Conservation (phyloP, 1,140 invertebrate genomes). For the Meloidogyne floridensis region DNA sequence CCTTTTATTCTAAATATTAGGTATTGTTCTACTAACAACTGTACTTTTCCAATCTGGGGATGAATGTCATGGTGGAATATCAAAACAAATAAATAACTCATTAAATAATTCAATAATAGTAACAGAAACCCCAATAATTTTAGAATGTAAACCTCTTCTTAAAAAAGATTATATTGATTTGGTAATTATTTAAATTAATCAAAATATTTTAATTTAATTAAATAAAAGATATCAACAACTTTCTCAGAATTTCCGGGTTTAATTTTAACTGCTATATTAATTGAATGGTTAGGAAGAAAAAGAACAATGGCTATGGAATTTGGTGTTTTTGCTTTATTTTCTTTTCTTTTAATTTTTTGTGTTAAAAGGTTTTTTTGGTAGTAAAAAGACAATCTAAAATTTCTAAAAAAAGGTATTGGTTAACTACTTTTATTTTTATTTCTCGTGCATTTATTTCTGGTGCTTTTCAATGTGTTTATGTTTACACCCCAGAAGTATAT, state of each 20-base stretch:
- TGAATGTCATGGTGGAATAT: conserved; percentile 68
- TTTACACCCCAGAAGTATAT: conserved; percentile 91
- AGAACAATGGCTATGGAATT: conserved; percentile 93
- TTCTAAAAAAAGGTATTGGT: conserved; percentile 73
- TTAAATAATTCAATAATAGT: conserved; percentile 69
- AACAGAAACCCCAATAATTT: conserved; percentile 63
- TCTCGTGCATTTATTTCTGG: conserved; percentile 88
- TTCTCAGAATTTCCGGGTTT: conserved; percentile 88
- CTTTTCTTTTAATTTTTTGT: conserved; percentile 79
- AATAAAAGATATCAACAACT: conserved; percentile 79
- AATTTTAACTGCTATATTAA: conserved; percentile 80
- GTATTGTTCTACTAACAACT: conserved; percentile 86
- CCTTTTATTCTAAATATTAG: background rate
- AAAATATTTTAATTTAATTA: background rate
- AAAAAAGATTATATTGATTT: conserved; percentile 88
- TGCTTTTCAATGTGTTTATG: conserved; percentile 89
- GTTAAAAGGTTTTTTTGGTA: conserved; percentile 74
- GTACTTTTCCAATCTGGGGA: conserved; percentile 79
- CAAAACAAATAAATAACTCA: background rate
- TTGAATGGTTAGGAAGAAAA: conserved; percentile 85
- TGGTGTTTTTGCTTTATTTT: conserved; percentile 79
- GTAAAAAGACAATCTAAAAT: background rate
- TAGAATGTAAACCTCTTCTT: conserved; percentile 75
- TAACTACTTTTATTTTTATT: conserved; percentile 83
- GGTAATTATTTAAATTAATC: background rate